A percentile compares a stretch with the other conserved stretches of the same genome.
Conservation (phyloP, 30 jellyfish, hydroid and myxozoan species). For the Aurelia sp. region DNA sequence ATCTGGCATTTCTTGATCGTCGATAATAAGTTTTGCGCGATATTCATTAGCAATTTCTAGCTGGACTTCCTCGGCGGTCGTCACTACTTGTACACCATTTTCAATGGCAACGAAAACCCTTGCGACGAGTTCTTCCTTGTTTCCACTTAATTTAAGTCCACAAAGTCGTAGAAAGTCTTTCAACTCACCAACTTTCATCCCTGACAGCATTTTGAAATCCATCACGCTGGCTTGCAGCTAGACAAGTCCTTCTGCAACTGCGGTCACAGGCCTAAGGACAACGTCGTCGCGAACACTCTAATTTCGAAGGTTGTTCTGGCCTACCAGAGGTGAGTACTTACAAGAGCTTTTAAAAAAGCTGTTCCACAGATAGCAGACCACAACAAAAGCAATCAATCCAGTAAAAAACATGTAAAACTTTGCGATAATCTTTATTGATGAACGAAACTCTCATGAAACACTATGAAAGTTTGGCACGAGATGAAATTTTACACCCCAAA, state of each 20-base stretch:
- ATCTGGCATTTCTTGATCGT: constrained; percentile 30
- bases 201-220: constrained; percentile 15
- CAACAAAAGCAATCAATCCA: constrained; percentile 19
- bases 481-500: constrained; percentile 29
- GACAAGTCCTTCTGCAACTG: not conserved
- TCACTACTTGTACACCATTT: constrained; percentile 25
- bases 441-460: not conserved
- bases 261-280: not conserved
- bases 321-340: constrained; percentile 17
- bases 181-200: constrained; percentile 51
- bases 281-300: not conserved
- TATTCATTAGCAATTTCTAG: constrained; percentile 21
- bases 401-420: constrained; percentile 9
- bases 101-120: constrained; percentile 47
- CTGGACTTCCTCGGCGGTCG: constrained; percentile 55
- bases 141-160: constrained; percentile 38
- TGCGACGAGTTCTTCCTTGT: constrained; percentile 55
- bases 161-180: constrained; percentile 45
- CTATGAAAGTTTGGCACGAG: not conserved
- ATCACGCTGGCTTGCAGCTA: not conserved
- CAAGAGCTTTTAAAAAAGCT: constrained; percentile 13
- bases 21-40: constrained; percentile 8
- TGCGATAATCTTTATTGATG: not conserved
- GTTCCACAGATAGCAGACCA: constrained; percentile 38
- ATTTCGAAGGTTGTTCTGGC: not conserved